Conservation (phyloP, 2,888 invertebrate genomes). For the Campoletis raptor region DNA sequence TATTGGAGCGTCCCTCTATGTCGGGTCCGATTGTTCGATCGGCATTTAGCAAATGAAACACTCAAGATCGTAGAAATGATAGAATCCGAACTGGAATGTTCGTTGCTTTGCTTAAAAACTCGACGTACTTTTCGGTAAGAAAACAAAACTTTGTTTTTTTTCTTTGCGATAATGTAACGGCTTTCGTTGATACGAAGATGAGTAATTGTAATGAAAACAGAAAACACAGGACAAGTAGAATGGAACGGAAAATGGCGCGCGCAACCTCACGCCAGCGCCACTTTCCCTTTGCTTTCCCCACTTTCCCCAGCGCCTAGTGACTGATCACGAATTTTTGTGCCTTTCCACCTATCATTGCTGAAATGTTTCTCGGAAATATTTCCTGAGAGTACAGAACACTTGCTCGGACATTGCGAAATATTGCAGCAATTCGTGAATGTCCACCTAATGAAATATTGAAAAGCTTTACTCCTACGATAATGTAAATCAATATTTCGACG, state of each 20-base stretch:
- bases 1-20: neutral
- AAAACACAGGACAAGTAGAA: neutral
- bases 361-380: neutral
- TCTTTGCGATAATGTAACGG: conserved; percentile 6
- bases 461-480: neutral
- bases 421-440: neutral
- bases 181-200: neutral
- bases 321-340: conserved; percentile 11
- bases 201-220: neutral
- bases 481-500: neutral
- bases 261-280: conserved; percentile 18
- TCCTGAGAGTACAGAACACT: neutral
- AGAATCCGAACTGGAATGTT: neutral
- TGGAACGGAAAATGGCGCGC: conserved; percentile 6
- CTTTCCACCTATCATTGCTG: neutral
- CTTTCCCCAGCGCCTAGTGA: conserved; percentile 33
- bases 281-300: too few species aligned
- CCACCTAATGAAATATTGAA: neutral
- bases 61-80: neutral
- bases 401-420: neutral
- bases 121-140: neutral
- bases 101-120: neutral
- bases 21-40: conserved; percentile 1
- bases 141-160: conserved; percentile 6
- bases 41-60: neutral